These are phyloP conservation scores for Anarsia innoxiella DNA, from an alignment of 2,888 invertebrate species.

Conservation along the genomic window DNA sequence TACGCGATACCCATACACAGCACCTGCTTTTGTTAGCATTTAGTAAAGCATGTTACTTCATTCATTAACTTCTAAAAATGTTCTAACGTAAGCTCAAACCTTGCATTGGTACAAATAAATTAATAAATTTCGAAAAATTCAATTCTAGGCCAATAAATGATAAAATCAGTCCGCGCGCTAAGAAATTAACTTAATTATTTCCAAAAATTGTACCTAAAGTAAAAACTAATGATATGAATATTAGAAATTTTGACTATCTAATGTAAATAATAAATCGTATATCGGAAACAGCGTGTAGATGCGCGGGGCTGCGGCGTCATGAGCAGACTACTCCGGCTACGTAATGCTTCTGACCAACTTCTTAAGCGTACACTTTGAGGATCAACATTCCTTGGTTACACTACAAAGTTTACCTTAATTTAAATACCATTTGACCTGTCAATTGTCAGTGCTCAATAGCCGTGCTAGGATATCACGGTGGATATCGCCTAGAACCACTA, in stretches of 20 bases:
- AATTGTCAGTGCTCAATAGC: constrained; percentile 34
- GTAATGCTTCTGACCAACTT: constrained; percentile 37
- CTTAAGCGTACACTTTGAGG: constrained; percentile 46
- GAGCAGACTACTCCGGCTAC: constrained; percentile 32
- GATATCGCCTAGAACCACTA: constrained; percentile 56
- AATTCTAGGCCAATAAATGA: constrained; percentile 55
- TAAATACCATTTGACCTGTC: constrained; percentile 37
- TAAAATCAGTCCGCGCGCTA: constrained; percentile 45
- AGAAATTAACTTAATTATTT: constrained; percentile 51
- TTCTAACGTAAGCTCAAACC: constrained; percentile 25
- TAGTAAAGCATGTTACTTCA: constrained; percentile 59
- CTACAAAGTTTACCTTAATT: constrained; percentile 46
- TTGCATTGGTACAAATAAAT: constrained; percentile 24
- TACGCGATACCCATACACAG: constrained; percentile 42
- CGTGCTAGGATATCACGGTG: constrained; percentile 42
- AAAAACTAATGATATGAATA: constrained; percentile 74
- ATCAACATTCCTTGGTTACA: constrained; percentile 34
- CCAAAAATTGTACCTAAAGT: constrained; percentile 64
- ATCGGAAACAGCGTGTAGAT: constrained; percentile 32
- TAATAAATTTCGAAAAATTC: constrained; percentile 41
- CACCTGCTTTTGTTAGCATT: constrained; percentile 51
- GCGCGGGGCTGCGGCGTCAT: constrained; percentile 33
- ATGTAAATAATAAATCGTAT: constrained; percentile 46
- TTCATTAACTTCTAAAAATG: constrained; percentile 43
- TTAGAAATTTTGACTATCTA: constrained; percentile 72